Evolutionary conservation across 30 jellyfish, hydroid and myxozoan genomes (phyloP).

Genomic region (Turritopsis dohrnii): DNA sequence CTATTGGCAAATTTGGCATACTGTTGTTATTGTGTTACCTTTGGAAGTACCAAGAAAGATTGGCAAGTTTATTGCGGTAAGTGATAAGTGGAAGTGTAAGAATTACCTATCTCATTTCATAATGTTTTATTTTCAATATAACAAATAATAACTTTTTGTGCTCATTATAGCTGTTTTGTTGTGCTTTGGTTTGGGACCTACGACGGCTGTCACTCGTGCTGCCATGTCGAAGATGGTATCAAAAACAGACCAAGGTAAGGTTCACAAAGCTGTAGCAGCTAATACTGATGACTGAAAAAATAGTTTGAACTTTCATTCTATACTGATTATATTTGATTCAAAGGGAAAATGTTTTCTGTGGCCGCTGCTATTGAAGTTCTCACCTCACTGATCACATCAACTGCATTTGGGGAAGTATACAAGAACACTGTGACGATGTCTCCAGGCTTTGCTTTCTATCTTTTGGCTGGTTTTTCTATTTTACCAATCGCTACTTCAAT

Average conservation of each 20-base stretch:
- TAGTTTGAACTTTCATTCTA: too few relatives aligned
- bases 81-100: neutral
- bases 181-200: slow-evolving; percentile 24
- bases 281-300: too few relatives aligned
- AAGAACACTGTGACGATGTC: slow-evolving; percentile 69
- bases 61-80: slow-evolving; percentile 82
- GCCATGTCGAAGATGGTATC: slow-evolving; percentile 30
- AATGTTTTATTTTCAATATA: neutral
- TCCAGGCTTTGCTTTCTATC: slow-evolving; percentile 76
- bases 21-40: slow-evolving; percentile 28
- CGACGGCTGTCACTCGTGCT: slow-evolving; percentile 31
- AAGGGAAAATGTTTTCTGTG: slow-evolving; percentile 78
- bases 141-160: neutral
- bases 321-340: neutral
- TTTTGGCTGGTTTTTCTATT: slow-evolving; percentile 55
- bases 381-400: slow-evolving; percentile 49
- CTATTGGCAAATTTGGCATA: slow-evolving; percentile 39
- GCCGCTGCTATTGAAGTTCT: slow-evolving; percentile 71
- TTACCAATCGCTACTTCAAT: slow-evolving; percentile 30
- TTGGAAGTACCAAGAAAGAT: slow-evolving; percentile 51
- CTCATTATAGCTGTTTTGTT: neutral
- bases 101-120: neutral
- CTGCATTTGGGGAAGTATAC: slow-evolving; percentile 53
- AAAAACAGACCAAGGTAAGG: slow-evolving; percentile 33
- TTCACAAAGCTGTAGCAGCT: too few relatives aligned